Evolutionary conservation across 1,140 invertebrate species (phyloP).

Genomic region (Zaprionus lachaisei): DNA sequence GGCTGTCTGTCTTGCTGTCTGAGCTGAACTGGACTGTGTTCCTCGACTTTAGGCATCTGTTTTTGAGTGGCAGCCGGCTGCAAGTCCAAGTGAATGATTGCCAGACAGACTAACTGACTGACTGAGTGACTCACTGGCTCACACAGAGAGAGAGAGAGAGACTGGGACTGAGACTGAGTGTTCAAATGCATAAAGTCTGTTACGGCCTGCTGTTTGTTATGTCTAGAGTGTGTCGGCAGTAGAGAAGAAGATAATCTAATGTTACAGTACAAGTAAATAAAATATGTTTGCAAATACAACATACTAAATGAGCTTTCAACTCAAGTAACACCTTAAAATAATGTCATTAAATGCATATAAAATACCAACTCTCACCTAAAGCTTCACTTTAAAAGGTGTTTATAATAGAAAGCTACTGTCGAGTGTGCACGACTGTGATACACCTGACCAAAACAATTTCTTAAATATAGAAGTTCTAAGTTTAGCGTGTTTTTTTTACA

Average conservation of each 20-base stretch:
- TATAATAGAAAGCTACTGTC: background rate
- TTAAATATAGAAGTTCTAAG: too few relatives aligned
- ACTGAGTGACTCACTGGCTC: slow-evolving; percentile 26
- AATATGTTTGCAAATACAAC: background rate
- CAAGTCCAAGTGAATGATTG: slow-evolving; percentile 55
- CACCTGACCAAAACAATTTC: too few relatives aligned
- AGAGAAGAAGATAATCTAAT: background rate
- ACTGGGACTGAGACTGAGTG: slow-evolving; percentile 1
- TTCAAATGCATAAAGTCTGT: slow-evolving; percentile 45
- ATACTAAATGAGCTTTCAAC: background rate
- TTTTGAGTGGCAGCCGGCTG: slow-evolving; percentile 35
- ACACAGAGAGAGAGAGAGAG: background rate
- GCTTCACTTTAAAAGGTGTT: background rate
- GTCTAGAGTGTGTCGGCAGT: background rate
- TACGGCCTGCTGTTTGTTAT: slow-evolving; percentile 3
- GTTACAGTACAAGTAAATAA: background rate
- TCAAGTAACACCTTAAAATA: background rate
- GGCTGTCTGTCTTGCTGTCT: background rate
- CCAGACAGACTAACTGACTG: slow-evolving; percentile 48
- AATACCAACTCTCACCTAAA: background rate
- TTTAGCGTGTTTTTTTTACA: too few relatives aligned
- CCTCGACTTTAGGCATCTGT: slow-evolving; percentile 17
- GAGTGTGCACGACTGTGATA: too few relatives aligned
- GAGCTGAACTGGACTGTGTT: background rate
- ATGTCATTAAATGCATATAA: background rate